Percentiles rank a stretch among this genome's conserved stretches.
Conservation (phyloP, 2,113 vertebrate species). For the Pluvianellus socialis region DNA sequence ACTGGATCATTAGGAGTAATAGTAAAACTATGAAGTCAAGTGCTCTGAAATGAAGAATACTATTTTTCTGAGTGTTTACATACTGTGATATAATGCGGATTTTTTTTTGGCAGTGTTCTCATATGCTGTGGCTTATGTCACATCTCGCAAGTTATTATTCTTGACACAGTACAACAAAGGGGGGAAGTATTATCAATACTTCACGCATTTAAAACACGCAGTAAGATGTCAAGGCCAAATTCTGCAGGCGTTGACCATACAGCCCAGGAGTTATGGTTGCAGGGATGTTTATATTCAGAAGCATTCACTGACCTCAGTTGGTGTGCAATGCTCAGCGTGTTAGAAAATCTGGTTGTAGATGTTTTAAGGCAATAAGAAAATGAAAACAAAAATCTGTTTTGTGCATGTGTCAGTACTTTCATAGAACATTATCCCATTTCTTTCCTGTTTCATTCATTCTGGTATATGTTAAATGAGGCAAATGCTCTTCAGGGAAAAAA, state of each 20-base stretch:
- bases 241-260: neutral
- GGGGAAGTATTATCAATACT: neutral
- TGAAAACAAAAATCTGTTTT: neutral
- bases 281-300: neutral
- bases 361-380: neutral
- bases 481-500: neutral
- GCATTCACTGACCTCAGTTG: neutral
- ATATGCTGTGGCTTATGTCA: neutral
- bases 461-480: neutral
- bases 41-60: neutral
- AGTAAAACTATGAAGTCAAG: neutral
- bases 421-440: neutral
- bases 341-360: neutral
- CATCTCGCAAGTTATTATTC: neutral
- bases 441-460: neutral
- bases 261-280: neutral
- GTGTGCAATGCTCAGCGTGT: neutral
- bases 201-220: neutral
- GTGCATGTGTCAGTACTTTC: neutral
- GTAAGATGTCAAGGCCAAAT: neutral
- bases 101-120: neutral
- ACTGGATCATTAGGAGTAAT: neutral
- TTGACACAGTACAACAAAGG: neutral
- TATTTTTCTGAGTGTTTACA: neutral
- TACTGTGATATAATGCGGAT: neutral